A percentile compares a stretch with the other conserved stretches of the same genome.
These are phyloP conservation scores for Tapera naevia DNA, from an alignment of 2,797 vertebrate genomes.

Conservation along the genomic window DNA sequence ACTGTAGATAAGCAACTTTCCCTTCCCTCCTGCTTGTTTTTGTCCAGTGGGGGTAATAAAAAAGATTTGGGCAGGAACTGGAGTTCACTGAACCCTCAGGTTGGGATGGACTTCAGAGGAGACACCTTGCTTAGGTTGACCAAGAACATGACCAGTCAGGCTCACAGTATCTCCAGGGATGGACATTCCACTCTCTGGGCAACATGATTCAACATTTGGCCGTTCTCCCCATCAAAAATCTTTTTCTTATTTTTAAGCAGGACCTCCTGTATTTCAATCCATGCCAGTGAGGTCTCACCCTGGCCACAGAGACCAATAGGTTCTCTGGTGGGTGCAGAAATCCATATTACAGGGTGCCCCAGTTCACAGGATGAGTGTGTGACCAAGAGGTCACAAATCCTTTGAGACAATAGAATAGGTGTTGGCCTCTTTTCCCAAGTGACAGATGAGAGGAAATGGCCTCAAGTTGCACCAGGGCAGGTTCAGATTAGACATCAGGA, in stretches of 20 bases:
- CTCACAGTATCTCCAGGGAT: not conserved
- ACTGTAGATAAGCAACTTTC: not conserved
- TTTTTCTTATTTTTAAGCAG: not conserved
- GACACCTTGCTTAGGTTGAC: no score
- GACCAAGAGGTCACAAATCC: not conserved
- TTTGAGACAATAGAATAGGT: not conserved
- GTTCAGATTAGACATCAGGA: no score
- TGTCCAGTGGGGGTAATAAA: not conserved
- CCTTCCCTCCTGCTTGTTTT: not conserved
- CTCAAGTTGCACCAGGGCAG: no score
- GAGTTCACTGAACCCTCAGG: not conserved
- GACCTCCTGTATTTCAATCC: not conserved
- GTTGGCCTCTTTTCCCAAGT: no score
- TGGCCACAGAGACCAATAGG: rapidly evolving
- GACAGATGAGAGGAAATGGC: no score
- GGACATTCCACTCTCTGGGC: not conserved
- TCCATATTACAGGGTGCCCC: rapidly evolving
- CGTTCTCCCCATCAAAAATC: rapidly evolving
- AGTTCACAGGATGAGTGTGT: not conserved
- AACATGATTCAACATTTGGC: rapidly evolving
- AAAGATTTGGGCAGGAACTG: not conserved
- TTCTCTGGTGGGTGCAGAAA: not conserved
- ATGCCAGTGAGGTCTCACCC: not conserved
- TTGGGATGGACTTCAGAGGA: not conserved
- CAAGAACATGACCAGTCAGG: not conserved